Evolutionary conservation across 1,140 invertebrate species (phyloP).

Genomic region (Physella acuta): DNA sequence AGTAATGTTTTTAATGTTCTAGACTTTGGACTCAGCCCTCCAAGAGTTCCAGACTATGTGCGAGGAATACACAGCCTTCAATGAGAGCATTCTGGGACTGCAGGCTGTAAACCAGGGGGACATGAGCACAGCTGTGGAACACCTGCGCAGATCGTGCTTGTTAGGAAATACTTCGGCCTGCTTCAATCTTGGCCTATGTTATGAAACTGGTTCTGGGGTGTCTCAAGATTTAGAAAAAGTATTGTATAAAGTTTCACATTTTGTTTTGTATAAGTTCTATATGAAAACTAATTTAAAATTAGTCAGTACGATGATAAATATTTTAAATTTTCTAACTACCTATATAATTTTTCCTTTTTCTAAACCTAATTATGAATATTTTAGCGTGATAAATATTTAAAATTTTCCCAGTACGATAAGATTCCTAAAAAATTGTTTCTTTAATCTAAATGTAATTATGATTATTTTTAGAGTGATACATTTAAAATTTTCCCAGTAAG

Average conservation of each 20-base stretch:
- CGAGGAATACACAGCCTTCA: constrained; percentile 19
- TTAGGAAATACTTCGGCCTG: constrained; percentile 20
- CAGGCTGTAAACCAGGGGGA: constrained; percentile 10
- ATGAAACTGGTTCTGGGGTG: constrained; percentile 21
- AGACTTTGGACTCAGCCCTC: constrained; percentile 17
- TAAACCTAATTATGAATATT: too few relatives aligned
- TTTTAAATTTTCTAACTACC: too few relatives aligned
- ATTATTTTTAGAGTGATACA: too few relatives aligned
- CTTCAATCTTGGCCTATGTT: constrained; percentile 22
- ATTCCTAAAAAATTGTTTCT: background rate
- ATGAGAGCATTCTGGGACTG: constrained; percentile 16
- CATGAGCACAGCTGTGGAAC: constrained; percentile 13
- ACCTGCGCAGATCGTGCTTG: constrained; percentile 9
- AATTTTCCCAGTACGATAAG: too few relatives aligned
- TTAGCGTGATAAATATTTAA: too few relatives aligned
- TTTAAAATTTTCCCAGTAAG: too few relatives aligned
- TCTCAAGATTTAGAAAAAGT: constrained; percentile 12
- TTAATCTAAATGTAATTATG: too few relatives aligned
- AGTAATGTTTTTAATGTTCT: too few relatives aligned
- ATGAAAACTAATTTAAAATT: too few relatives aligned
- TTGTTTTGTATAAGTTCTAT: background rate
- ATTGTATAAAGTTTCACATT: too few relatives aligned
- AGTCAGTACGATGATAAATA: too few relatives aligned
- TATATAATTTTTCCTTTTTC: too few relatives aligned
- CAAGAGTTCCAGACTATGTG: constrained; percentile 24